Evolutionary conservation across 2,888 invertebrate genomes (phyloP).

Genomic region (Neoitamus cyanurus): DNA sequence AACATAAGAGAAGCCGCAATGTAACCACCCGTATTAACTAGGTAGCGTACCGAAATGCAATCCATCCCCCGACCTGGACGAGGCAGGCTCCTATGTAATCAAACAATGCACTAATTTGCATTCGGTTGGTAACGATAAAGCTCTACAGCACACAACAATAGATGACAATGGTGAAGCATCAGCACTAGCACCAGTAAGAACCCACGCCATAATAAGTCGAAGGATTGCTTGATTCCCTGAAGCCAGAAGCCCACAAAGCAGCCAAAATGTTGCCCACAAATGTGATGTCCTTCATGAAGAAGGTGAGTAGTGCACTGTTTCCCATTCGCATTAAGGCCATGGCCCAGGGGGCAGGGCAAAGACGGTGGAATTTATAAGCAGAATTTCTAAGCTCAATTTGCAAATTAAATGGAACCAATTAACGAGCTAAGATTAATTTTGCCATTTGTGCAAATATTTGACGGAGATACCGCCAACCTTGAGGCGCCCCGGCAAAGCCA

Average conservation of each 20-base stretch:
- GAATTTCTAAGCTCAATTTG: background rate
- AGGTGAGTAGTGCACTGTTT: slow-evolving; percentile 73
- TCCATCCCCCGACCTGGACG: background rate
- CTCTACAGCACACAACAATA: background rate
- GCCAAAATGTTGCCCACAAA: slow-evolving; percentile 87
- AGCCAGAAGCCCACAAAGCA: background rate
- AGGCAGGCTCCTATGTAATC: background rate
- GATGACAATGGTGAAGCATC: background rate
- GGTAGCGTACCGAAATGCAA: background rate
- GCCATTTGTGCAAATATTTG: slow-evolving; percentile 1
- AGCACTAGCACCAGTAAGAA: background rate
- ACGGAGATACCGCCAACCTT: background rate
- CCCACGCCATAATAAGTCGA: background rate
- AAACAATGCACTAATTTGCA: slow-evolving; percentile 24
- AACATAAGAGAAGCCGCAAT: background rate
- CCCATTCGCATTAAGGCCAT: background rate
- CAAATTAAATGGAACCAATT: slow-evolving; percentile 1
- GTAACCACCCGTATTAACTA: background rate
- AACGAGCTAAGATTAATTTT: background rate
- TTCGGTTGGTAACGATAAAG: background rate
- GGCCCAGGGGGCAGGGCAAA: background rate
- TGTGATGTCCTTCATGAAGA: slow-evolving; percentile 93
- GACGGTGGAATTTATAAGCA: background rate
- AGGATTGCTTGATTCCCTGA: background rate
- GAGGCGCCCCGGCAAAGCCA: background rate